Base-by-base conservation (phyloP, 2,888 invertebrate species). In the Heterodera filipjevi region DNA sequence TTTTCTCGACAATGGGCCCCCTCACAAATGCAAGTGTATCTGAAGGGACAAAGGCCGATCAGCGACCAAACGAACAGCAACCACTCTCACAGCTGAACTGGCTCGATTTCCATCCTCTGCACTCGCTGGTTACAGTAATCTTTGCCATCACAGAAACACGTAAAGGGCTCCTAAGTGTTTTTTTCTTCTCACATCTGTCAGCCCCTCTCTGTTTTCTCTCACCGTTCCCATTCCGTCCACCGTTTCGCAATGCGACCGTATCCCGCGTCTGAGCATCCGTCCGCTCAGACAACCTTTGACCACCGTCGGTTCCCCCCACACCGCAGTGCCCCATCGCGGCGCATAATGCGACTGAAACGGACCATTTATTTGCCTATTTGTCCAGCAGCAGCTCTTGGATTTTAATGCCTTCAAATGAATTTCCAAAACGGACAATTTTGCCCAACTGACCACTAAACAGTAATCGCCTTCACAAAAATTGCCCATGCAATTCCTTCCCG, bases 201-300 rank as follows among this genome's bases (percentile, higher is more conserved):
- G n/a, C n/a, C 59, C 3, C 59, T 27, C 59, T 22, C 59, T 59
- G 6, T 3, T 27, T 5, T 59, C 27, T 27, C 49, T 71, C 27
- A 71, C 49, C 33, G 30, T 49, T 35, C 80, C 82, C 68, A 71
- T 66, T 33, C 27, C 78, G 68, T 78, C 83, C 30, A 84, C 83
- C 19, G 79, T 81, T 77, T 88, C 88, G 73, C 88, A 88, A 77
- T 87, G 87, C 66, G 79, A 77, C 39, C 85, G 80, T 33, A 88
- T 78, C 68, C 86, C 86, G 32, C 83, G 80, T 19, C 82, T 78
- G 12, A 88, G 32, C 85, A 88, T 84, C 33, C 71, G 76, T 64
- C 88, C 88, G 33, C 80, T 84, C 80, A 87, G 79, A 77, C 88
- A 88, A 19, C 88, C 88, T 81, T 88, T 88, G 19, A 88, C 87